These are phyloP conservation scores for Leptodactylus fallax DNA, from an alignment of 2,797 vertebrate genomes.

Conservation along the genomic window DNA sequence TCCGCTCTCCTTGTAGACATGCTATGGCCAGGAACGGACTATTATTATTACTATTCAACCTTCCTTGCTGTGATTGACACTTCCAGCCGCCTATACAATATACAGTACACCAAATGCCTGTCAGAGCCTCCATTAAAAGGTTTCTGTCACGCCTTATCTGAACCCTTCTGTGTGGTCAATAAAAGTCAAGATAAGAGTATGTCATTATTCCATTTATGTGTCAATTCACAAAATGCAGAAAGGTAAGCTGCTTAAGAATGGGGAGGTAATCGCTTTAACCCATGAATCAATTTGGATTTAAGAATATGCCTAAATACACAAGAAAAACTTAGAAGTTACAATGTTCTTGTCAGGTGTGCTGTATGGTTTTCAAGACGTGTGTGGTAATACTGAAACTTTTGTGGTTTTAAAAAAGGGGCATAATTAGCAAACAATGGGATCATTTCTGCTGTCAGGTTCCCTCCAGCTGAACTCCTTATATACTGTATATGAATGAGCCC, in stretches of 20 bases:
- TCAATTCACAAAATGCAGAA: neutral
- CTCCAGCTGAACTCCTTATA: too few relatives aligned
- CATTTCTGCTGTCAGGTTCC: too few relatives aligned
- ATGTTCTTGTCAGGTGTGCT: too few relatives aligned
- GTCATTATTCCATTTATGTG: neutral
- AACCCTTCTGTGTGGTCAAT: slow-evolving; percentile 16
- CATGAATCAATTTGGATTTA: neutral
- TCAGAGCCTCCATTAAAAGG: neutral
- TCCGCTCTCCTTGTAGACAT: neutral
- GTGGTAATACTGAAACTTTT: too few relatives aligned
- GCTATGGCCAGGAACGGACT: neutral
- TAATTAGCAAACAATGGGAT: too few relatives aligned
- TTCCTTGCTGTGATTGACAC: neutral
- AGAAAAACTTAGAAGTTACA: too few relatives aligned
- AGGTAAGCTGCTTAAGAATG: neutral
- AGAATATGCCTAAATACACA: neutral
- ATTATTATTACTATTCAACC: neutral
- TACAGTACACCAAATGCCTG: neutral
- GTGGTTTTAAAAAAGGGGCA: too few relatives aligned
- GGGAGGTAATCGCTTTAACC: neutral
- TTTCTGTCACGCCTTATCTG: neutral
- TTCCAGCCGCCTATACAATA: neutral
- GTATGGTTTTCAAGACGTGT: too few relatives aligned
- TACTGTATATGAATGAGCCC: too few relatives aligned
- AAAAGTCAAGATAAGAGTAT: neutral